These are phyloP conservation scores for Melanostoma mellinum DNA, from an alignment of 2,888 invertebrate species.

Conservation along the genomic window DNA sequence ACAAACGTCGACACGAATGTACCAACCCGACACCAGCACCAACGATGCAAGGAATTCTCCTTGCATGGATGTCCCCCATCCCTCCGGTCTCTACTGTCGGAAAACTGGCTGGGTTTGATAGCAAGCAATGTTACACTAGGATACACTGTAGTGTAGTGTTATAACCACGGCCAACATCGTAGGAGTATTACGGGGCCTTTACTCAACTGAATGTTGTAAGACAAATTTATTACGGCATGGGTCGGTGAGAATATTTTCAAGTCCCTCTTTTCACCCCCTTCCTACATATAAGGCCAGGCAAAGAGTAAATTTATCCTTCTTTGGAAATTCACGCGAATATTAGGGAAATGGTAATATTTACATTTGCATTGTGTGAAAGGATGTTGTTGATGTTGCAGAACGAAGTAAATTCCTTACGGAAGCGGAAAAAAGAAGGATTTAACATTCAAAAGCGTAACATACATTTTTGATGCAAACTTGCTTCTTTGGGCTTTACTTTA, in stretches of 20 bases:
- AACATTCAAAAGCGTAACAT: not conserved
- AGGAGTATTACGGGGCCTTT: slow-evolving; percentile 26
- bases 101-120: slow-evolving; percentile 34
- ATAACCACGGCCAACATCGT: slow-evolving; percentile 2
- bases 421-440: slow-evolving; percentile 2
- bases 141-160: not conserved
- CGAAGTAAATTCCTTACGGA: slow-evolving; percentile 6
- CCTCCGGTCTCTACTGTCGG: not conserved
- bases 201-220: slow-evolving; percentile 51
- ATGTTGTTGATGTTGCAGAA: not conserved
- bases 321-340: slow-evolving; percentile 35
- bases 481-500: too few species aligned
- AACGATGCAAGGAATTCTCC: not conserved
- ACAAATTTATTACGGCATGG: slow-evolving; percentile 53
- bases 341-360: slow-evolving; percentile 27
- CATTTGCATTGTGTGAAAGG: slow-evolving; percentile 5
- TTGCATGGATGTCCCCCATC: slow-evolving; percentile 8
- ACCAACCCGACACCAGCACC: not conserved
- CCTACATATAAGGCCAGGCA: not conserved
- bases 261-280: slow-evolving; percentile 10
- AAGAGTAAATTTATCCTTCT: slow-evolving; percentile 21
- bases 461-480: not conserved
- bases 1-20: slow-evolving; percentile 59
- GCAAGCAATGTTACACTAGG: slow-evolving; percentile 15
- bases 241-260: slow-evolving; percentile 28